Conservation (phyloP, 2,888 invertebrate genomes). For the Caenorhabditis sp. region DNA sequence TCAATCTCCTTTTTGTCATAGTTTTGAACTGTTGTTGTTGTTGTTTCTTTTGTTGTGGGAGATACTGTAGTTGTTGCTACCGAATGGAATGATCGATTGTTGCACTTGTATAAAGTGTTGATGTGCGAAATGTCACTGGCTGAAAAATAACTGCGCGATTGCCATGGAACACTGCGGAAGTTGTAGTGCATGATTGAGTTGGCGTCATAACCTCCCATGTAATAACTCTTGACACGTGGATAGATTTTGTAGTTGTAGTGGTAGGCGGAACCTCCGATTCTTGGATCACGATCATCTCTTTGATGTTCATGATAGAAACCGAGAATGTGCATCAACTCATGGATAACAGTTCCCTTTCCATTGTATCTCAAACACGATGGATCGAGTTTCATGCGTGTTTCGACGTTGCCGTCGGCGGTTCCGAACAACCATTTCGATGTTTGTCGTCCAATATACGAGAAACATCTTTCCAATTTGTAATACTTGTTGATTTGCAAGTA, state of each 20-base stretch:
- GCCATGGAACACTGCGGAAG: conserved; percentile 41
- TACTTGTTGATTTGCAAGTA: conserved; percentile 53
- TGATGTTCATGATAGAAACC: conserved; percentile 57
- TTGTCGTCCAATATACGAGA: conserved; percentile 53
- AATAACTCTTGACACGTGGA: conserved; percentile 38
- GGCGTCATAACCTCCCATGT: conserved; percentile 51
- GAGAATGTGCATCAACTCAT: conserved; percentile 55
- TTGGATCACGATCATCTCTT: conserved; percentile 48
- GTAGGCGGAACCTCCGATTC: conserved; percentile 34
- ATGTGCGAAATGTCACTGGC: conserved; percentile 42
- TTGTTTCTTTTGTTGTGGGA: not conserved
- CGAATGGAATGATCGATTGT: conserved; percentile 5
- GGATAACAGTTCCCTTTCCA: conserved; percentile 51
- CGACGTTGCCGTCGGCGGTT: conserved; percentile 43
- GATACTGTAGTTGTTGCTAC: not conserved
- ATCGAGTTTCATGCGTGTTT: conserved; percentile 53
- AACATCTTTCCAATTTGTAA: conserved; percentile 49
- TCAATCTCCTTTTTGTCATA: conserved; percentile 33
- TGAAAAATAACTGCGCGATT: conserved; percentile 38
- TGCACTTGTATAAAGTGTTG: conserved; percentile 51
- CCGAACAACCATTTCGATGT: conserved; percentile 41
- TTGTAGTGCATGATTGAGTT: conserved; percentile 60
- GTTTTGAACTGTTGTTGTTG: not conserved
- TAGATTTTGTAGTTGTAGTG: conserved; percentile 55
- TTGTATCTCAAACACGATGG: conserved; percentile 48